Base-by-base conservation (phyloP, 2,113 vertebrate species). In the Corynorhinus townsendii region DNA sequence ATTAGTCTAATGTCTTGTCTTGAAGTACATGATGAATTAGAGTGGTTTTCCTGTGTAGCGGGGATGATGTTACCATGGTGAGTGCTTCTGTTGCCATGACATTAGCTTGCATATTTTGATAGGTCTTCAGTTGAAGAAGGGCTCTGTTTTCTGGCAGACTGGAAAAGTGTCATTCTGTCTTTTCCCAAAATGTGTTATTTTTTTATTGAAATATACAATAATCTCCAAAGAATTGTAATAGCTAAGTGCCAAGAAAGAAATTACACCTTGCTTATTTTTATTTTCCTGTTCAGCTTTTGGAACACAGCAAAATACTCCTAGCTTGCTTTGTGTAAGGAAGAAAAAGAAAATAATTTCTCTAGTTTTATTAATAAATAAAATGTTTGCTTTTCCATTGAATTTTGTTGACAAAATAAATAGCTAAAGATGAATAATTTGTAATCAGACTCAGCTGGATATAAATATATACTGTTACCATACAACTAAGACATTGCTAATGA, bases 31-130 rank as follows among this genome's bases (percentile, higher is more conserved):
- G 98, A 95, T 19, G 92, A 97, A 97, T 97, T 84, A 95, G 83
- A 97, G 92, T 97, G 95, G 96, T 97, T 98, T 97, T 96, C 88
- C 96, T 89, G 93, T 92, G 24, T 97, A 93, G 94, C 94, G 95
- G 47, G 77, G 95, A 96, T 91, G 97, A 86, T 97, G 98, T 99
- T 99, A 97, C 98, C 97, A 98, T 99, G 98, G 98, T 98, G 98
- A 98, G 96, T 96, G 92, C 96, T 98, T 97, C 97, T 98, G 98
- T 99, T 98, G 98, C 98, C 97, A 98, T 98, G 98, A 98, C 98
- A 98, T 98, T 98, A 98, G 93, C 96, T 97, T 98, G 94, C 98
- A 97, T 97, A 93, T 98, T 98, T 98, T 97, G 96, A 95, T 97
- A 97, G 97, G 89, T 96, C 97, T 98, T 98, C 96, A 97, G 47